These are phyloP conservation scores for Hydrozoanthus gracilis DNA, from an alignment of 92 coral and sea anemone species.

Conservation along the genomic window DNA sequence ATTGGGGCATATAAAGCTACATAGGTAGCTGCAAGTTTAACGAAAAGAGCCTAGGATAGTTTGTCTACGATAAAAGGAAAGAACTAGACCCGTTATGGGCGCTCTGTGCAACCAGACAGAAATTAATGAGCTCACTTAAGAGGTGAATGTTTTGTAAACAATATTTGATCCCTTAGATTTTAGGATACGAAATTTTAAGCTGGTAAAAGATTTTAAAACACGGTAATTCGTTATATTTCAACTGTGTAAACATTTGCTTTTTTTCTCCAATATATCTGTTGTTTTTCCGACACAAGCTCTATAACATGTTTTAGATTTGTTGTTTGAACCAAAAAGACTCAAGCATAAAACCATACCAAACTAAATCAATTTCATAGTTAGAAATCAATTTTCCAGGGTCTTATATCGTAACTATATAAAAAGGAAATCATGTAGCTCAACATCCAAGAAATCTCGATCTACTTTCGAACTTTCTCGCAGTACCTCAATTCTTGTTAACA, in stretches of 20 bases:
- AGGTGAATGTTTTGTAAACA: slow-evolving; percentile 21
- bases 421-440: no score
- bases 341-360: no score
- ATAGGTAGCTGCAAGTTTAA: not conserved
- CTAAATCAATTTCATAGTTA: no score
- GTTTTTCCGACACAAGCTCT: not conserved
- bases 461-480: no score
- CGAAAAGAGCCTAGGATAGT: no score
- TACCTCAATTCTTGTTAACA: no score
- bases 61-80: no score
- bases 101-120: not conserved
- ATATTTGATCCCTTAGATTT: not conserved
- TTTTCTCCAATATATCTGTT: not conserved
- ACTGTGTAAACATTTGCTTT: not conserved
- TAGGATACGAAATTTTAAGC: not conserved
- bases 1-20: not conserved
- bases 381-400: no score
- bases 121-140: slow-evolving; percentile 39
- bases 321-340: no score
- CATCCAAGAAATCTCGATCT: no score
- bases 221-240: no score
- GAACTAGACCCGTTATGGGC: not conserved
- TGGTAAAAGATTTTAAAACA: not conserved
- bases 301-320: not conserved
- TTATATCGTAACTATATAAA: no score